Evolutionary conservation across 2,113 vertebrate species (phyloP).

Genomic region (Fulmarus glacialis): DNA sequence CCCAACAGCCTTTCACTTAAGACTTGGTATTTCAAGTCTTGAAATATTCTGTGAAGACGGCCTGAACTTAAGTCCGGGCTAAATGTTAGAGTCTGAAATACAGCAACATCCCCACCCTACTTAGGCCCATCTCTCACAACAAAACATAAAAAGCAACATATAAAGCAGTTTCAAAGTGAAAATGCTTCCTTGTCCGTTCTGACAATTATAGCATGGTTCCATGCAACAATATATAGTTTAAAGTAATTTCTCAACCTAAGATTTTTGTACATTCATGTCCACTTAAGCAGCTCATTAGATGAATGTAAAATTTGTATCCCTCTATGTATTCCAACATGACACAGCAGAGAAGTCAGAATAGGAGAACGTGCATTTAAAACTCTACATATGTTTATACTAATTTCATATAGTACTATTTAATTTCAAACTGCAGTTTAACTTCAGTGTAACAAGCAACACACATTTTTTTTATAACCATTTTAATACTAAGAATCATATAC

Average conservation of each 20-base stretch:
- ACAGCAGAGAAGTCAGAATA: background rate
- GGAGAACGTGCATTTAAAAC: background rate
- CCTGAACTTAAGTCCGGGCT: background rate
- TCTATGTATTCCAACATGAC: background rate
- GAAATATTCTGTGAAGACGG: background rate
- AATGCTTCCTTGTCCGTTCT: background rate
- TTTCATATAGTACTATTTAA: background rate
- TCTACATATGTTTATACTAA: background rate
- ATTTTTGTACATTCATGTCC: background rate
- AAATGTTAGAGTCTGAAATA: background rate
- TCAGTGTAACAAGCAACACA: background rate
- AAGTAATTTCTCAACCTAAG: background rate
- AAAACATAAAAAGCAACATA: background rate
- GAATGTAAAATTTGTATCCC: background rate
- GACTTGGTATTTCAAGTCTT: background rate
- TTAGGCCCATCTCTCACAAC: background rate
- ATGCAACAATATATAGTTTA: background rate
- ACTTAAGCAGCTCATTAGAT: background rate
- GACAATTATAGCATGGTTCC: background rate
- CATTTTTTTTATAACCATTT: background rate
- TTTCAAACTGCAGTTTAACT: background rate
- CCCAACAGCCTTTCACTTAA: background rate
- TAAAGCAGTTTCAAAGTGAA: background rate
- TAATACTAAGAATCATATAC: background rate
- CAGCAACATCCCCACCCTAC: background rate